Conservation (phyloP, 2,797 vertebrate species). For the Falco naumanni region DNA sequence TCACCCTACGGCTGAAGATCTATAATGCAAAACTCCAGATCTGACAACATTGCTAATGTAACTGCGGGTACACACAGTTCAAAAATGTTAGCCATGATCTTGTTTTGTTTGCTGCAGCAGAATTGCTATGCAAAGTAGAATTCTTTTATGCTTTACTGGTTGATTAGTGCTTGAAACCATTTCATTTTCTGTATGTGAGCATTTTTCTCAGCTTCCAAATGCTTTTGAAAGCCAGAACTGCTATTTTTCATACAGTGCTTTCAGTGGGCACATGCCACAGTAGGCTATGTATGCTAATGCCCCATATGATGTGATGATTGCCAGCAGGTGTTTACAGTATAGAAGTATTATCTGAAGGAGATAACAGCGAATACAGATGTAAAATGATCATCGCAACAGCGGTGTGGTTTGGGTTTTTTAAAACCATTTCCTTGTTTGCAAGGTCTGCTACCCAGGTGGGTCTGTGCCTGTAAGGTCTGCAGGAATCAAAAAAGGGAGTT, state of each 20-base stretch:
- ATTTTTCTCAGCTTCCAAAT: neutral
- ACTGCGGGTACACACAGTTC: neutral
- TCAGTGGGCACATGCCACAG: neutral
- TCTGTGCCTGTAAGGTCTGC: neutral
- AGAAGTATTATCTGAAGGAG: neutral
- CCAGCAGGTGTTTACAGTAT: neutral
- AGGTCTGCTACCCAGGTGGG: neutral
- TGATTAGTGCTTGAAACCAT: neutral
- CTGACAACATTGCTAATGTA: accelerated
- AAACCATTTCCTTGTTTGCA: neutral
- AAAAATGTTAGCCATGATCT: neutral
- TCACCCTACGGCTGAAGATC: neutral
- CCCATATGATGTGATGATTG: accelerated
- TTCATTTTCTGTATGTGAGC: neutral
- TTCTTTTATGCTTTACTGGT: neutral
- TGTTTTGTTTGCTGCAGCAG: neutral
- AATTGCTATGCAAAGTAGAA: neutral
- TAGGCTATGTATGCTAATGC: accelerated
- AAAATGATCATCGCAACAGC: neutral
- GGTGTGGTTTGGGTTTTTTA: accelerated
- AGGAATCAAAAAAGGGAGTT: neutral
- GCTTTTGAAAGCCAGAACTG: neutral
- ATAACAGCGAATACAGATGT: neutral
- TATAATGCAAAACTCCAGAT: neutral
- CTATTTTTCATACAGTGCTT: neutral